Conservation (phyloP, 2,113 vertebrate genomes). For the Charina bottae region DNA sequence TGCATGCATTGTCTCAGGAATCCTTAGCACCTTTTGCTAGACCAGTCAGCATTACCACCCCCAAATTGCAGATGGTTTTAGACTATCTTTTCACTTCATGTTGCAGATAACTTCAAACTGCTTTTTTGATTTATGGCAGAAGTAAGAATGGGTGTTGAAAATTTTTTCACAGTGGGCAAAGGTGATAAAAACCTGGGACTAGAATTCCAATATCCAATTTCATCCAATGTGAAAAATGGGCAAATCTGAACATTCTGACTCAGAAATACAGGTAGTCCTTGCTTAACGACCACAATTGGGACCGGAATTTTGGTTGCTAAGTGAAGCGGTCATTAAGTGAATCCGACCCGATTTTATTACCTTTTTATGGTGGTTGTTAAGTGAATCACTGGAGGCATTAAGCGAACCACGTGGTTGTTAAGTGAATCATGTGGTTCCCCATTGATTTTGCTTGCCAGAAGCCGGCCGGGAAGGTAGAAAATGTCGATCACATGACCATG, state of each 20-base stretch:
- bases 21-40: neutral
- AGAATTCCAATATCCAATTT: neutral
- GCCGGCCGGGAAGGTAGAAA: no score
- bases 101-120: neutral
- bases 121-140: neutral
- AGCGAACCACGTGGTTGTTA: no score
- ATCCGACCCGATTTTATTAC: no score
- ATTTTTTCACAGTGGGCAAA: neutral
- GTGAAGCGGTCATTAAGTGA: no score
- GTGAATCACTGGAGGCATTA: no score
- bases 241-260: neutral
- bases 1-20: no score
- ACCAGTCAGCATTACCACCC: neutral
- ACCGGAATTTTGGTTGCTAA: no score
- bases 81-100: neutral
- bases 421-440: no score
- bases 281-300: no score
- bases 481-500: no score
- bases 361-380: no score
- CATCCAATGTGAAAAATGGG: neutral
- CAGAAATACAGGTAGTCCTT: neutral
- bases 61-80: neutral
- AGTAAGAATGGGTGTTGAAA: neutral
- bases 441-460: no score
- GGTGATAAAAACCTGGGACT: neutral